Evolutionary conservation across 2,888 invertebrate genomes (phyloP), one percentile per base, ranked within the genome.

Genomic region (Drosophila anceps): DNA sequence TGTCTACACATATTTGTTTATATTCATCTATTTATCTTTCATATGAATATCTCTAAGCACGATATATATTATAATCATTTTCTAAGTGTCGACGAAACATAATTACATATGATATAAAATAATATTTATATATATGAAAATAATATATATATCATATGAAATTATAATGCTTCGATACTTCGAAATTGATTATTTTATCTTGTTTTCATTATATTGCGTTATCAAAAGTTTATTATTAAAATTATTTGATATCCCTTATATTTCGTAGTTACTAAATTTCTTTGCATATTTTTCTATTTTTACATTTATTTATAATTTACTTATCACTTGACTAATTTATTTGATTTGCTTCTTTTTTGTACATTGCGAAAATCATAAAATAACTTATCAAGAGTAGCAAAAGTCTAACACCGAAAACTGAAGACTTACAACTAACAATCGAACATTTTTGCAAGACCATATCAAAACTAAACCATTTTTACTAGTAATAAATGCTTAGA

Each of bases 381-480:
- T 54, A 46, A 58, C 35, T 60, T 78, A 64, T 79, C 64, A 68
- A 81, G 68, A 68, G 82, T 91, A 88, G 81, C 55, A 72, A 64
- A 54, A 79, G 39, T 72, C 77, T 73, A 59, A 80, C 54, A 48
- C 18, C 27, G 67, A 77, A 71, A 67, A 61, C 58, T 74, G 81
- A 74, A 24, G 86, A 75, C 8, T 70, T 86, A 27, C 73, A 84
- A 86, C 70, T 73, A 73, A 79, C 79, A 37, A 67, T 90, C 67
- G 90, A 91, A 70, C 59, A 79, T 29, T 80, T 84, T 87, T 91
- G 91, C 81, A 87, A 86, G 80, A 57, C 63, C 9, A 18, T 92
- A 60, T 80, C 82, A 20, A 82, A 85, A 77, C 61, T 92, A 35
- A 92, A 92, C 66, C 86, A 91, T 62, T 91, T 81, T 71, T 73